Conservation (phyloP, 2,113 vertebrate species). For the Laticauda colubrina region DNA sequence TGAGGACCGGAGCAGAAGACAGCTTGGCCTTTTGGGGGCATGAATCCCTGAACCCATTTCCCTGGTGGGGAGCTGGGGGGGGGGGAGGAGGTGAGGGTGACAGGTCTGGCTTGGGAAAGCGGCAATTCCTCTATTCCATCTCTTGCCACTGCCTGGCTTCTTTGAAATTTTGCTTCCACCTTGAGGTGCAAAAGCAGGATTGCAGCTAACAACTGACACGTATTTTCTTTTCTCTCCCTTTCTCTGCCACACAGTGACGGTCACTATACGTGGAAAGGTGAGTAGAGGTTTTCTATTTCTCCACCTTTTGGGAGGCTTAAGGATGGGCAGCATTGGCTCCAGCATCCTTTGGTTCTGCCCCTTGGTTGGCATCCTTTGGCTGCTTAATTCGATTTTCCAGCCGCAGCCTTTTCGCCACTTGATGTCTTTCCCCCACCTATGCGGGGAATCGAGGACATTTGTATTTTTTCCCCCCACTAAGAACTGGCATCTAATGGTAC, state of each 20-base stretch:
- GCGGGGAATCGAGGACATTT: background rate
- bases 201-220: background rate
- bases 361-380: background rate
- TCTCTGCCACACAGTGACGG: background rate
- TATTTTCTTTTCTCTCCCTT: background rate
- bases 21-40: background rate
- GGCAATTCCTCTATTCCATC: background rate
- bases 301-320: background rate
- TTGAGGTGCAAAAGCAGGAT: background rate
- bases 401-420: background rate
- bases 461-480: background rate
- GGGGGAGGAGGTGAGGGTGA: too few species aligned
- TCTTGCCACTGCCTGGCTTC: background rate
- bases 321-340: background rate
- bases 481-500: background rate
- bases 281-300: background rate
- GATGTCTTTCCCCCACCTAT: background rate
- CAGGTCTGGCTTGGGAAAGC: background rate
- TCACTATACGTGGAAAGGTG: constrained; percentile 20
- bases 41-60: background rate
- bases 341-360: background rate
- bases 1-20: background rate
- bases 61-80: too few species aligned
- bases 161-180: background rate
- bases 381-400: background rate